A percentile compares a stretch with the other conserved stretches of the same genome.
These are phyloP conservation scores for Bombus balteatus DNA, from an alignment of 1,140 invertebrate genomes.

Conservation along the genomic window DNA sequence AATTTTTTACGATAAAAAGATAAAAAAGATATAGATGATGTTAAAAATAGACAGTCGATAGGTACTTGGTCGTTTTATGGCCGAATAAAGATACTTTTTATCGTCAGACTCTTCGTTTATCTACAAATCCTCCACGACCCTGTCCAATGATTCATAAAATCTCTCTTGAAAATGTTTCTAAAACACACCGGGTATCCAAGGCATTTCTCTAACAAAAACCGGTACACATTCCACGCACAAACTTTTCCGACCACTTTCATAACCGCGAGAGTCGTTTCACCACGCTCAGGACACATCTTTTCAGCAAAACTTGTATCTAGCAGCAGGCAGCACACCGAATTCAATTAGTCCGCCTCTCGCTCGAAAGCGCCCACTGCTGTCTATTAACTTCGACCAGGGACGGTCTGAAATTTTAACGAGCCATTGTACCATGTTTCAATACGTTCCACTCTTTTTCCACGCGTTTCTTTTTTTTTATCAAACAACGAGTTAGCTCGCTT, in stretches of 20 bases:
- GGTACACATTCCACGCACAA: background rate
- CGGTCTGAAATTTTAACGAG: conserved; percentile 39
- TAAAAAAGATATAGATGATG: background rate
- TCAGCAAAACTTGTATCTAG: conserved; percentile 27
- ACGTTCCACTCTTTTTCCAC: background rate
- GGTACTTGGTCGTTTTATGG: background rate
- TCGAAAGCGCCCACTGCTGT: conserved; percentile 7
- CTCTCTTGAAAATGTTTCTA: no score
- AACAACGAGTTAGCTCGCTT: background rate
- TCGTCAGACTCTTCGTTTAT: background rate
- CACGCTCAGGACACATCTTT: conserved; percentile 25
- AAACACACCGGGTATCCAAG: background rate
- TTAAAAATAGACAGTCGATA: background rate
- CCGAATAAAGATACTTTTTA: background rate
- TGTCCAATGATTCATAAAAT: conserved; percentile 1
- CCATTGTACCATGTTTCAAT: conserved; percentile 30
- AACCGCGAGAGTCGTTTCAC: conserved; percentile 25
- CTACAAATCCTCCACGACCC: background rate
- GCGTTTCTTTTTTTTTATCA: background rate
- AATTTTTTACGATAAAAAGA: background rate
- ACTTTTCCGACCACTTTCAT: conserved; percentile 27
- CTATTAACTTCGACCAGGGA: conserved; percentile 32
- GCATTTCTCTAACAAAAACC: background rate
- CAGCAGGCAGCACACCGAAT: conserved; percentile 3
- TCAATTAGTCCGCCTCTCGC: conserved; percentile 28